Percentiles rank a stretch among this genome's conserved stretches.
Evolutionary conservation across 1,140 invertebrate genomes (phyloP).

Genomic region (Philaenus spumarius): DNA sequence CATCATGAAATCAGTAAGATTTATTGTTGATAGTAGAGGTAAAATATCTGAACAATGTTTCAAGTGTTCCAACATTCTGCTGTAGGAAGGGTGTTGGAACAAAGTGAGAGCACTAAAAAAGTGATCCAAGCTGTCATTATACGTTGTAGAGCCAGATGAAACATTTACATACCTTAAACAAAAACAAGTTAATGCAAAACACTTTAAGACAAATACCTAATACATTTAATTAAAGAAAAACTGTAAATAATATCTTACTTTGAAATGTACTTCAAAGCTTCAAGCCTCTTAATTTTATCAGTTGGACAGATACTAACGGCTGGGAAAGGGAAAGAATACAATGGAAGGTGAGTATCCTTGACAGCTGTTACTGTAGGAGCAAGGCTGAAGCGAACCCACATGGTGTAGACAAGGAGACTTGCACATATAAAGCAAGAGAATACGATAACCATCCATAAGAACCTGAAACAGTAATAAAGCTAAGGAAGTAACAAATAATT

Average conservation of each 20-base stretch:
- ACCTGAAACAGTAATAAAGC: not conserved
- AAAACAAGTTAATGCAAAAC: not conserved
- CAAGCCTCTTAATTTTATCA: conserved; percentile 27
- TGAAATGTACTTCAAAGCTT: conserved; percentile 28
- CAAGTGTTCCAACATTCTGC: conserved; percentile 22
- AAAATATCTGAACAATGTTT: conserved; percentile 16
- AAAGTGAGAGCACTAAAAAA: conserved; percentile 25
- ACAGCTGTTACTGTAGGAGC: conserved; percentile 28
- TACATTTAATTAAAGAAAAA: not conserved
- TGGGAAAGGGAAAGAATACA: conserved; percentile 32
- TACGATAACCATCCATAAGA: conserved; percentile 22
- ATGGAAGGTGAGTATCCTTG: conserved; percentile 31
- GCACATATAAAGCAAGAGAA: conserved; percentile 24
- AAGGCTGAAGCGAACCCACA: conserved; percentile 25
- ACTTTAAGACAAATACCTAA: not conserved
- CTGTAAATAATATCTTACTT: conserved; percentile 19
- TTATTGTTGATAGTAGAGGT: conserved; percentile 19
- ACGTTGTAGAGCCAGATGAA: not conserved
- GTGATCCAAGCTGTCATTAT: conserved; percentile 14
- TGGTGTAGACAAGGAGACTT: conserved; percentile 19
- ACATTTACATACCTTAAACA: not conserved
- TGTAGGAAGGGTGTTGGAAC: conserved; percentile 29
- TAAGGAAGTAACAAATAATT: too few species aligned
- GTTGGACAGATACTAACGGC: conserved; percentile 33
- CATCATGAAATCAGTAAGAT: conserved; percentile 32